Evolutionary conservation across 2,113 vertebrate species (phyloP), one percentile per base, ranked within the genome.

Genomic region (Arenaria interpres): DNA sequence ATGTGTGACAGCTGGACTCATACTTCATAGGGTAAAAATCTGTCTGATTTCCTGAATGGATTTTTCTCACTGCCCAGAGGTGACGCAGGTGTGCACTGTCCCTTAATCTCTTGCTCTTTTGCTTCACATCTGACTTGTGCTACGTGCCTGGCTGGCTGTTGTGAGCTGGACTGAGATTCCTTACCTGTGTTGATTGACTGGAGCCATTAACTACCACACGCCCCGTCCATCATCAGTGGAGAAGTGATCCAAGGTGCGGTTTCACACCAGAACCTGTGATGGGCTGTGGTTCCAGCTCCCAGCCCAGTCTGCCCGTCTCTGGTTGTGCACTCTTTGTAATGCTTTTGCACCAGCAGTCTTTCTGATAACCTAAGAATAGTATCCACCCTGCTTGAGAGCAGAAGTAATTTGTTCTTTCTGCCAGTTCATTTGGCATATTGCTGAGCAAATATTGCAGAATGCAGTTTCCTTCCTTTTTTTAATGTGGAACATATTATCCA

Each of bases 341-440:
- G 75, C 67, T 87, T 87, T 94, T 90, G 60, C 69, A 90, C 89
- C 50, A 63, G 28, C 59, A 88, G 51, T 60, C 72, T 63, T 57
- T 43, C 56, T 78, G 74, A 87, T 92, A 68, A 30, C 81, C 63
- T 94, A 85, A 96, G 96, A 95, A 96, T 92, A 96, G 91, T 75
- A 83, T 87, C 85, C 51, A 21, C 77, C 89, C 92, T 80, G 84
- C 64, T 63, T 93, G 63, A 78, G 84, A 96, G 51, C 62, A 94
- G 51, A 64, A 95, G 91, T 97, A 80, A 75, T 97, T 95, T 84
- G 60, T 89, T 76, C 84, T 90, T 95, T 94, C 77, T 97, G 80
- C 60, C 86, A 84, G 59, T 96, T 95, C 67, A 83, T 86, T 96
- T 95, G 82, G 76, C 88, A 74, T 84, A 88, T 82, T 96, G 81